Evolutionary conservation across 2,797 vertebrate genomes (phyloP).

Genomic region (Peromyscus attwateri): DNA sequence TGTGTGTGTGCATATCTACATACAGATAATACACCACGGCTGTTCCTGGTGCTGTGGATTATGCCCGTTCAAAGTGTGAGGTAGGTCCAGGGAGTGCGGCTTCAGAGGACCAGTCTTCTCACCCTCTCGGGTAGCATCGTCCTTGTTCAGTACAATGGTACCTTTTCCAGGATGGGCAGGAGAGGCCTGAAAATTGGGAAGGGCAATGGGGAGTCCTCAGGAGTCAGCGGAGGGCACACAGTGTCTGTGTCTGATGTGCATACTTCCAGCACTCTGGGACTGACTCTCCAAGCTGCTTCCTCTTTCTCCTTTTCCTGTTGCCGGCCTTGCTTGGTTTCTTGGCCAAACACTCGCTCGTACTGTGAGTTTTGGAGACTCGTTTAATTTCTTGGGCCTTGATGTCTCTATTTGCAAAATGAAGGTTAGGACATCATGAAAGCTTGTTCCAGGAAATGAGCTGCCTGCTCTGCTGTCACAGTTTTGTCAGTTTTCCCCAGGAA

Average conservation of each 20-base stretch:
- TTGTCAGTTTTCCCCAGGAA: background rate
- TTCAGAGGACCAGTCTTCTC: background rate
- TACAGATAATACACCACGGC: background rate
- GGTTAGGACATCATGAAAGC: background rate
- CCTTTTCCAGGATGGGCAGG: background rate
- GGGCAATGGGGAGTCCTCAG: accelerated
- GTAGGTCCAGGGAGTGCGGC: background rate
- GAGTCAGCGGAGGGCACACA: too few species aligned
- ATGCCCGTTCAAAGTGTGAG: background rate
- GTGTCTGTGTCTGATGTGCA: background rate
- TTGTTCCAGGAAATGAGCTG: background rate
- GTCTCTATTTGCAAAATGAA: slow-evolving; percentile 33
- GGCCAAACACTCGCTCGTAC: background rate
- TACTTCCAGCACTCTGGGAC: background rate
- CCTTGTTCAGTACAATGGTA: background rate
- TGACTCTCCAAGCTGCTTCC: background rate
- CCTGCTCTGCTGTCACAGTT: background rate
- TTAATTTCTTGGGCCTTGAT: background rate
- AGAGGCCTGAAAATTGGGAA: background rate
- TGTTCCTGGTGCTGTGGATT: too few species aligned
- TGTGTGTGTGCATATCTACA: background rate
- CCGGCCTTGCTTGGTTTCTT: background rate
- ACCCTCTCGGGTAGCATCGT: background rate
- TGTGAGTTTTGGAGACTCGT: background rate
- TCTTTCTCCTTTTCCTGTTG: background rate